Base-by-base conservation (phyloP, 2,888 invertebrate genomes). In the Drosophila quinaria region DNA sequence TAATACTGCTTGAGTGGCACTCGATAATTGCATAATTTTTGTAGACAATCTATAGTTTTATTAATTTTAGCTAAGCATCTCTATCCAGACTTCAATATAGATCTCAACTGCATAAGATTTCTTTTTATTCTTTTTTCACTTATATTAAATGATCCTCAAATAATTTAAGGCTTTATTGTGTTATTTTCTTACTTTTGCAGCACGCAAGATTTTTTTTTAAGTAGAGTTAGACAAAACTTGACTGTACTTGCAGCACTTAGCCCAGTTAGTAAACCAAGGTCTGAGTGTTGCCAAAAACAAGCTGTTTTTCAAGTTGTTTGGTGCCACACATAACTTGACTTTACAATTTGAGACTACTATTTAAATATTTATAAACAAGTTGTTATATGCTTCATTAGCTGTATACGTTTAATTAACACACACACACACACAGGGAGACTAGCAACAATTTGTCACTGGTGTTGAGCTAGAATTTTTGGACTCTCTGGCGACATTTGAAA, bases 401-500 rank as follows among this genome's bases (percentile, higher is more conserved):
- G 42, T 61, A 64, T 78, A 65, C 63, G 69, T 73, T 79, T 75
- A 84, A 85, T 84, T 84, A 79, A 70, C 54, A 37, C 49, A 44
- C 64, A 65, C 56, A 70, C 39, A 46, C 9, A 65, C 11, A 35
- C 22, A 41, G 41, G 47, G 17, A 66, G 17, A 59, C 52, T 49
- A 46, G 60, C 67, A 63, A 59, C 75, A 80, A 61, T 82, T 82
- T 87, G 78, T 84, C 80, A 80, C 49, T 70, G 82, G 56, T 76
- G 65, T 66, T 70, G 65, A 49, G 42, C 41, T 46, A 37, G 54
- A 65, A 63, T 69, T 78, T 67, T 67, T 69, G 13, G 83, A 72
- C 74, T 87, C 87, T 85, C 86, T 79, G 78, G 85, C 79, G 87
- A 81, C 85, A 84, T 87, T 87, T 87, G 87, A 89, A 88, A 86